Base-by-base conservation (phyloP, 2,113 vertebrate species). In the Amazona vittata region DNA sequence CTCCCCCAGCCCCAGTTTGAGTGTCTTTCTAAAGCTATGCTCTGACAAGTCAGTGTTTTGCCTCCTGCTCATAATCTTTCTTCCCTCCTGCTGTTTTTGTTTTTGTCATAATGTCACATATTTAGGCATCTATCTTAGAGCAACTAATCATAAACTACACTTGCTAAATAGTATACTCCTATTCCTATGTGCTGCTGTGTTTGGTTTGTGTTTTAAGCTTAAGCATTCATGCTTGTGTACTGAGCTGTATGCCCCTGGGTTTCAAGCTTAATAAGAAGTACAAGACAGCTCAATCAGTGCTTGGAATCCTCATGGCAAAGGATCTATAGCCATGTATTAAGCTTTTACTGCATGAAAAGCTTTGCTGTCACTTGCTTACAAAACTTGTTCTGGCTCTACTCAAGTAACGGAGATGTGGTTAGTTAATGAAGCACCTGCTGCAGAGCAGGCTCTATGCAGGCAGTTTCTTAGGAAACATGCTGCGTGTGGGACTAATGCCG, bases 131-230 rank as follows among this genome's bases (percentile, higher is more conserved):
- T 6, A 24, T 5, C 18, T 60, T 33, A 39, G 10, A 49, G 33
- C 7, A 50, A 35, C 15, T 35, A 49, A 78, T 29, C 8, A 15
- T 15, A 25, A 50, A 25, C 31, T 33, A 8, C 3, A 0, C 28
- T 59, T 71, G 33, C 20, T 33, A 24, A 21, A 18, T 7, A 49
- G n/a, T 4, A 9, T 20, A 7, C 11, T 75, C 11, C 49, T 25
- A 4, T 41, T 15, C 28, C 19, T 41, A 11, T 12, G 21, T 46
- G 14, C 19, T 50, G 5, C n/a, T 0, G 0, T 6, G 6, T 41
- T 67, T 18, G 10, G 8, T 83, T 41, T 39, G 11, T 18, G 11
- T 43, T 69, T 50, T 49, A 46, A 43, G 52, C 35, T 37, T 9
- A 46, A 64, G 47, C 22, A 16, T 35, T 53, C 20, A 4, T 21